Evolutionary conservation across 2,797 vertebrate genomes (phyloP).

Genomic region (Ceryle rudis): DNA sequence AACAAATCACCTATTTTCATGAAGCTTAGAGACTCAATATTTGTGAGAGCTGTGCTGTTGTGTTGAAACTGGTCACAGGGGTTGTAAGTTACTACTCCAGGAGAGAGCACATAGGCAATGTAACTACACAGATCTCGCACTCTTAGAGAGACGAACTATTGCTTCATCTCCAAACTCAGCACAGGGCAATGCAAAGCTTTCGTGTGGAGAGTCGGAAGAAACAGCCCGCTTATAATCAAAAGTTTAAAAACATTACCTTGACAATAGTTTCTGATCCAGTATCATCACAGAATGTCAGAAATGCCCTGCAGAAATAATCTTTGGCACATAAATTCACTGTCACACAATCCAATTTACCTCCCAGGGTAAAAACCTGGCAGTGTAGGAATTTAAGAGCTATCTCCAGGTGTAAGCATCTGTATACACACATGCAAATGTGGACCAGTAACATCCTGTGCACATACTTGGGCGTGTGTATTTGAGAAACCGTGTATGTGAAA

Average conservation of each 20-base stretch:
- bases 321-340: not conserved
- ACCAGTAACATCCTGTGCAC: not conserved
- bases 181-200: not conserved
- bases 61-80: not conserved
- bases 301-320: not conserved
- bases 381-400: not conserved
- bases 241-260: not conserved
- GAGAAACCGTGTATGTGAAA: not conserved
- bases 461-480: not conserved
- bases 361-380: not conserved
- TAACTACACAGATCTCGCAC: not conserved
- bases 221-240: not conserved
- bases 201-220: not conserved
- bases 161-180: not conserved
- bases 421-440: not conserved
- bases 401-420: not conserved
- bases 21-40: not conserved
- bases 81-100: not conserved
- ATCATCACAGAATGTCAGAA: not conserved
- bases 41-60: not conserved
- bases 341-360: not conserved
- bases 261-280: not conserved
- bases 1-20: not conserved
- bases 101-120: accelerated
- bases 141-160: not conserved